These are phyloP conservation scores for Hypotaenidia philippensis DNA, from an alignment of 2,797 vertebrate species.

Conservation along the genomic window DNA sequence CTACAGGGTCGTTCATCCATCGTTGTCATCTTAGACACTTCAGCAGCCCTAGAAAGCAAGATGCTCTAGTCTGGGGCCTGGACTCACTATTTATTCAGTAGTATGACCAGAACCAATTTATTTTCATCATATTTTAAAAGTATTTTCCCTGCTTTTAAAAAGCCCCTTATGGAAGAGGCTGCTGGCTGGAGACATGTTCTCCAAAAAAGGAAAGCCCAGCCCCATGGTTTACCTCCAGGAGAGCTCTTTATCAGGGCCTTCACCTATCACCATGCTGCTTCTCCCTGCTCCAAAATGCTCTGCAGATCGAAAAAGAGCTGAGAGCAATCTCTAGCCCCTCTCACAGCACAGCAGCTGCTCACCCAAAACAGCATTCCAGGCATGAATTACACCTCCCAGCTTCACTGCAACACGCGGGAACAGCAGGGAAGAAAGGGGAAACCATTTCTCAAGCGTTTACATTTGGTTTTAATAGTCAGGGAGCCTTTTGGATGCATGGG, in stretches of 20 bases:
- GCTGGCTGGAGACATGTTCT: neutral
- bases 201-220: neutral
- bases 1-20: neutral
- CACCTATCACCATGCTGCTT: neutral
- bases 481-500: neutral
- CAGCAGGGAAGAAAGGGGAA: neutral
- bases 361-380: slow-evolving; percentile 47
- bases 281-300: neutral
- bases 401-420: neutral
- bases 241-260: neutral
- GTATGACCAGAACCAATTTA: neutral
- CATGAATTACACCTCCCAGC: neutral
- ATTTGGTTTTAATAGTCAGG: slow-evolving; percentile 36
- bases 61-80: neutral
- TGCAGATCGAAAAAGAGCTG: neutral
- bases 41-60: neutral
- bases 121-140: neutral
- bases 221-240: neutral
- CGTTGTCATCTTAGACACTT: neutral
- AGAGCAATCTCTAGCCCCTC: neutral
- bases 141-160: neutral
- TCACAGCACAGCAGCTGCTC: slow-evolving; percentile 35
- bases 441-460: neutral
- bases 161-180: neutral
- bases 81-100: neutral